phyloP scores from a whole-genome alignment of 1,140 invertebrate genomes.

The Drosophila bipectinata region DNA sequence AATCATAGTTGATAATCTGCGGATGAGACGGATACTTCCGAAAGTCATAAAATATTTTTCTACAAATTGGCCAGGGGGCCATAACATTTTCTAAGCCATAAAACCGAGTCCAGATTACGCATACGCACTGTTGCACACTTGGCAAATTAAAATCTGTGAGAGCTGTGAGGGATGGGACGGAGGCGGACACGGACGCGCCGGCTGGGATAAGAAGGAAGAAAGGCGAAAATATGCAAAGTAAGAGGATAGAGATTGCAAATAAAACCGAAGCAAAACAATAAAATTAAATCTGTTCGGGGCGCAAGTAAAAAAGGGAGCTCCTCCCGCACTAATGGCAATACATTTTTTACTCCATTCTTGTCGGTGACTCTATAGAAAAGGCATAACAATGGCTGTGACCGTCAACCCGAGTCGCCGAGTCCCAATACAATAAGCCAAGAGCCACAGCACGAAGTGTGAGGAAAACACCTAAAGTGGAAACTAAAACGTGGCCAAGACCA shows the following conservation, averaged over 20 bases:
- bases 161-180: not conserved
- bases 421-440: conserved; percentile 72
- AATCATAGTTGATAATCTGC: conserved; percentile 96
- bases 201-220: conserved; percentile 12
- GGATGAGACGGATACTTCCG: conserved; percentile 31
- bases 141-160: conserved; percentile 62
- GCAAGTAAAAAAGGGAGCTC: conserved; percentile 20
- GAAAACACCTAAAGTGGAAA: conserved; percentile 79
- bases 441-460: conserved; percentile 56
- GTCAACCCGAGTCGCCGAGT: conserved; percentile 48
- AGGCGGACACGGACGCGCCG: not conserved
- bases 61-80: conserved; percentile 19
- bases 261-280: conserved; percentile 77
- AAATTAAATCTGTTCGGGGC: conserved; percentile 76
- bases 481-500: conserved; percentile 67
- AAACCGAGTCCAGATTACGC: conserved; percentile 69
- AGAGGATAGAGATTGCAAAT: conserved; percentile 60
- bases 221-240: conserved; percentile 47
- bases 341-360: conserved; percentile 29
- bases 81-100: conserved; percentile 75
- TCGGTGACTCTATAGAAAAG: conserved; percentile 59
- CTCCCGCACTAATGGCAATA: conserved; percentile 67
- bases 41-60: conserved; percentile 63
- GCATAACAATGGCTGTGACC: conserved; percentile 64
- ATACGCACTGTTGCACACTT: conserved; percentile 78